Percentiles rank a stretch among this genome's conserved stretches.
Conservation (phyloP, 2,888 invertebrate genomes). For the Venustoraphidia nigricollis region DNA sequence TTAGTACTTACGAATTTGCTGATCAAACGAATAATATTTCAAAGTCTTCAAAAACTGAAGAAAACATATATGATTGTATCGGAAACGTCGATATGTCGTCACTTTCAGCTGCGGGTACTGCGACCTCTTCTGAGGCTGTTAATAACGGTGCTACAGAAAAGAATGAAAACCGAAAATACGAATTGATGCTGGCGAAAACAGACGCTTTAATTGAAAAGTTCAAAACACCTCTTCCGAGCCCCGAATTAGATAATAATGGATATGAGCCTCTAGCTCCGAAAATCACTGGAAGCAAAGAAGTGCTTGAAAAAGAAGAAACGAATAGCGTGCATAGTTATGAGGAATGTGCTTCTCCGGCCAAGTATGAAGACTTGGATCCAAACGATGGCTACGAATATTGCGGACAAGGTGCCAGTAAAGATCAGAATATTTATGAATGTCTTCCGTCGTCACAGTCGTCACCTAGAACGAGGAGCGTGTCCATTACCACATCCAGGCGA, state of each 20-base stretch:
- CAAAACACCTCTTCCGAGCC: conserved; percentile 6
- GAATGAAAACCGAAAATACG: conserved; percentile 5
- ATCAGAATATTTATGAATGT: not conserved
- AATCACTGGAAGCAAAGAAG: no score
- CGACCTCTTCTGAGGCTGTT: not conserved
- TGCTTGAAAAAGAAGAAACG: conserved; percentile 12
- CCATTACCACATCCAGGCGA: conserved; percentile 22
- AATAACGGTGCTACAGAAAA: not conserved
- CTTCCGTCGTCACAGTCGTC: conserved; percentile 20
- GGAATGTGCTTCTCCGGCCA: conserved; percentile 28
- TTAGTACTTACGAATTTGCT: not conserved
- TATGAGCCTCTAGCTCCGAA: no score
- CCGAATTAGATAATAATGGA: not conserved
- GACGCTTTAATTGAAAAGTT: conserved; percentile 12
- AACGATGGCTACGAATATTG: conserved; percentile 36
- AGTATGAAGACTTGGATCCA: conserved; percentile 31
- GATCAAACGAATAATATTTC: not conserved
- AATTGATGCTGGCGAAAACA: conserved; percentile 12
- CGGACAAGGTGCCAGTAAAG: conserved; percentile 13
- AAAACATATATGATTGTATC: not conserved
- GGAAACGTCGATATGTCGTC: not conserved
- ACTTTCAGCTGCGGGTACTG: not conserved
- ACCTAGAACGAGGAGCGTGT: conserved; percentile 17
- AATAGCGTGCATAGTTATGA: conserved; percentile 37
- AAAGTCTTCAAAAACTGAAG: conserved; percentile 1